A percentile compares a stretch with the other conserved stretches of the same genome.
These are phyloP conservation scores for Cryptosula pallasiana DNA, from an alignment of 2,888 invertebrate genomes.

Conservation along the genomic window DNA sequence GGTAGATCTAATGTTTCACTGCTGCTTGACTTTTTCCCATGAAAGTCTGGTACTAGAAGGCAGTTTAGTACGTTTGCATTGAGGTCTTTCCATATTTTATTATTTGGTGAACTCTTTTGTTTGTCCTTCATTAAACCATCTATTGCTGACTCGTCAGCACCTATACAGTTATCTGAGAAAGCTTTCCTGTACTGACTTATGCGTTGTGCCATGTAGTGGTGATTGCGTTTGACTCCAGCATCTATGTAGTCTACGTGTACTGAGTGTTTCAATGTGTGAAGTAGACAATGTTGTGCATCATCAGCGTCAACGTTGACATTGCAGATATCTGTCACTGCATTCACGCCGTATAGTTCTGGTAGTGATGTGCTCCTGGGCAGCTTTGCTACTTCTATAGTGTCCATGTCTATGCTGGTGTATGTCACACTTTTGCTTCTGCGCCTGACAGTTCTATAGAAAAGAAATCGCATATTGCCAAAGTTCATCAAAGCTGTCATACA, in stretches of 20 bases:
- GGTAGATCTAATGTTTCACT: no score
- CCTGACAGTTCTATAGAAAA: no score
- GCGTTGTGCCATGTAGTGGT: neutral
- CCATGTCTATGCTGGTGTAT: no score
- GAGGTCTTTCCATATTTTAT: neutral
- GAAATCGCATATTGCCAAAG: no score
- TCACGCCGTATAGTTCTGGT: no score
- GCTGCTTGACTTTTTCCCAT: neutral
- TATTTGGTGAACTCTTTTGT: neutral
- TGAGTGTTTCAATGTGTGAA: neutral
- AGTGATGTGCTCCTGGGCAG: no score
- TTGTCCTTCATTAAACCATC: neutral
- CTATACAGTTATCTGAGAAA: constrained; percentile 19
- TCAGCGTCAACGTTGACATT: no score
- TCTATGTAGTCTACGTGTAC: neutral
- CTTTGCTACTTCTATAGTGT: no score
- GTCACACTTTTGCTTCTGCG: no score
- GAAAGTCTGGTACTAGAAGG: neutral
- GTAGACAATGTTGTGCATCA: no score
- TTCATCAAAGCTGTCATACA: no score
- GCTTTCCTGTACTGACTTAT: constrained; percentile 6
- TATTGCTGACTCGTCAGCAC: neutral
- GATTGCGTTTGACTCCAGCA: neutral
- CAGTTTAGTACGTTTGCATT: neutral
- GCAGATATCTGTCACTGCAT: no score